Evolutionary conservation across 2,888 invertebrate species (phyloP).

Genomic region (Aradus depressus): DNA sequence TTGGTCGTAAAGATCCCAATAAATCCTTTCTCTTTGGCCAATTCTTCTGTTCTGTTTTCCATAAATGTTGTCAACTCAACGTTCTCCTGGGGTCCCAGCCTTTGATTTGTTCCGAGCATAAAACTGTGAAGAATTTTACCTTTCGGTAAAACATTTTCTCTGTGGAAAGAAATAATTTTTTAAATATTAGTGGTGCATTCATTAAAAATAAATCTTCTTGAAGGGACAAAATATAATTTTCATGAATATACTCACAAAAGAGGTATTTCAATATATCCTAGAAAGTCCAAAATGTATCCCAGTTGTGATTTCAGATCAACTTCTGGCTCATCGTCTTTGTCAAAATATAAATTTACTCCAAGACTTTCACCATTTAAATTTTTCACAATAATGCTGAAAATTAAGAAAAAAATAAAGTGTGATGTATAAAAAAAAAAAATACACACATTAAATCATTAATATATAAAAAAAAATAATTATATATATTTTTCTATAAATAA

Average conservation of each 20-base stretch:
- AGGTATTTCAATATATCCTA: conserved; percentile 65
- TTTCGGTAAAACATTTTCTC: conserved; percentile 41
- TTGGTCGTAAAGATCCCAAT: conserved; percentile 74
- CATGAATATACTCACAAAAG: conserved; percentile 43
- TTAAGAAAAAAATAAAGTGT: neutral
- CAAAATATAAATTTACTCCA: conserved; percentile 68
- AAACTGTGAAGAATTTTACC: conserved; percentile 69
- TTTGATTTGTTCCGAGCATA: conserved; percentile 72
- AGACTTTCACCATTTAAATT: conserved; percentile 39
- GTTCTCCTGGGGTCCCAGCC: conserved; percentile 58
- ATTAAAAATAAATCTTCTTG: conserved; percentile 7
- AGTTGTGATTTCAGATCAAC: conserved; percentile 56
- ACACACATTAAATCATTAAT: too few relatives aligned
- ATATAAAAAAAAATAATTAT: neutral
- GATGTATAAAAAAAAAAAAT: neutral
- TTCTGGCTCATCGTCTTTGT: conserved; percentile 68
- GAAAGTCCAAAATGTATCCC: conserved; percentile 60
- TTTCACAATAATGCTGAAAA: conserved; percentile 52
- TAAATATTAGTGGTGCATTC: too few relatives aligned
- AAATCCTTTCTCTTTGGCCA: conserved; percentile 55
- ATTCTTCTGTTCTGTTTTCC: conserved; percentile 58
- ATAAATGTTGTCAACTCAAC: conserved; percentile 65
- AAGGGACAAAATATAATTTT: neutral
- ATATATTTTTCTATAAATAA: neutral
- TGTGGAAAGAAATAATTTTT: neutral